These are phyloP conservation scores for Sylvietta virens DNA, from an alignment of 2,113 vertebrate genomes.

Conservation along the genomic window DNA sequence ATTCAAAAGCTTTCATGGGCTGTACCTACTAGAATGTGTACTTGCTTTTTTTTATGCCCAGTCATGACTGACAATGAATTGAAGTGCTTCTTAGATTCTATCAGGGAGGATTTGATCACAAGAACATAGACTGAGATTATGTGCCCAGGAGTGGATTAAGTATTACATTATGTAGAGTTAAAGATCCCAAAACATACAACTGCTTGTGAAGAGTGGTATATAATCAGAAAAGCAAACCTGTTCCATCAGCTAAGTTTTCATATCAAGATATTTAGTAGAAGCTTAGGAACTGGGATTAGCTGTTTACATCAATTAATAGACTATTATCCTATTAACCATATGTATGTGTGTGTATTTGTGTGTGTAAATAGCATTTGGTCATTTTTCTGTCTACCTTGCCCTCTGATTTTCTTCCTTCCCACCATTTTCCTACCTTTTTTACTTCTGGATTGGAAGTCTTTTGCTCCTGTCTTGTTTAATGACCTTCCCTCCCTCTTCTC, in stretches of 20 bases:
- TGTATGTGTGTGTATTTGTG: neutral
- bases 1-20: neutral
- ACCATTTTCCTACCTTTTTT: neutral
- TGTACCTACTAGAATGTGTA: neutral
- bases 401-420: neutral
- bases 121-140: neutral
- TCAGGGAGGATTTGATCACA: neutral
- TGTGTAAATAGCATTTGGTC: neutral
- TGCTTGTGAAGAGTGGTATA: neutral
- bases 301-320: neutral
- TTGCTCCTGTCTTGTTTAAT: neutral
- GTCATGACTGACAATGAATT: neutral
- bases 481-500: neutral
- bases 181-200: neutral
- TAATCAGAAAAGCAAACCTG: neutral
- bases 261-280: neutral
- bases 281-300: neutral
- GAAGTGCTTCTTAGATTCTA: neutral
- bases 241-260: neutral
- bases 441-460: neutral
- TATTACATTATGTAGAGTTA: neutral
- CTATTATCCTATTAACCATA: neutral
- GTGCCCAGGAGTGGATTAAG: neutral
- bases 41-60: neutral
- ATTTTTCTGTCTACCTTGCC: neutral